phyloP scores from a whole-genome alignment of 2,888 invertebrate genomes.

The Halictus quadricinctus region DNA sequence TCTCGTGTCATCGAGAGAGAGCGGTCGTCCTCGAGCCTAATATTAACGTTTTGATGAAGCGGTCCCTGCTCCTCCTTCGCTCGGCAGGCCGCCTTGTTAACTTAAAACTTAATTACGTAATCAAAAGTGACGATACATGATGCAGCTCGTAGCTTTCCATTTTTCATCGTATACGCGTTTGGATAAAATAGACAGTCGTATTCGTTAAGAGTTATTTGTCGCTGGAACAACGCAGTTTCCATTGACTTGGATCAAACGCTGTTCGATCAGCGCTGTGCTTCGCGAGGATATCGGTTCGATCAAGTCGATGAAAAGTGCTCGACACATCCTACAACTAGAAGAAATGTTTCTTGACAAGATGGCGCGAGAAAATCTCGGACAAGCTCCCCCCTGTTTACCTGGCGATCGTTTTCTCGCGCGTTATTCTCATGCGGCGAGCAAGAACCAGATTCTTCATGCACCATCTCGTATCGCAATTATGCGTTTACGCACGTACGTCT shows the following conservation, averaged over 20 bases:
- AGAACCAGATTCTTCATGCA: constrained; percentile 60
- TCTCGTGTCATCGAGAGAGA: constrained; percentile 53
- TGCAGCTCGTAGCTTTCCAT: constrained; percentile 15
- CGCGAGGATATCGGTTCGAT: constrained; percentile 69
- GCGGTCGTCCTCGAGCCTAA: constrained; percentile 82
- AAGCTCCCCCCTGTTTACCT: constrained; percentile 1
- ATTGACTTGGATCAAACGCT: constrained; percentile 78
- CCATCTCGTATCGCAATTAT: constrained; percentile 58
- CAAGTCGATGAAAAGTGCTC: constrained; percentile 81
- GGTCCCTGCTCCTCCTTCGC: constrained; percentile 45
- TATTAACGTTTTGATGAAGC: constrained; percentile 72
- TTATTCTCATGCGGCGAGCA: constrained; percentile 28
- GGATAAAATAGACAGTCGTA: constrained; percentile 57
- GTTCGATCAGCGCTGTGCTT: neutral
- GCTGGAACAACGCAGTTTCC: constrained; percentile 76
- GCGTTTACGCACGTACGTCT: constrained; percentile 54
- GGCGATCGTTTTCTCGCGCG: neutral
- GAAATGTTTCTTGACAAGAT: constrained; percentile 62
- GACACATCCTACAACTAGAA: constrained; percentile 50
- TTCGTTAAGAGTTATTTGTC: constrained; percentile 52
- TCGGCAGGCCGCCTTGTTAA: constrained; percentile 51
- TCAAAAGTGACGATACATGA: constrained; percentile 60
- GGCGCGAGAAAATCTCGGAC: constrained; percentile 63
- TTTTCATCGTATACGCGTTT: constrained; percentile 74
- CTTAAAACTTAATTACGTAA: constrained; percentile 66